These are phyloP conservation scores for Drosophila parabipectinata DNA, from an alignment of 1,140 invertebrate species.

Conservation along the genomic window DNA sequence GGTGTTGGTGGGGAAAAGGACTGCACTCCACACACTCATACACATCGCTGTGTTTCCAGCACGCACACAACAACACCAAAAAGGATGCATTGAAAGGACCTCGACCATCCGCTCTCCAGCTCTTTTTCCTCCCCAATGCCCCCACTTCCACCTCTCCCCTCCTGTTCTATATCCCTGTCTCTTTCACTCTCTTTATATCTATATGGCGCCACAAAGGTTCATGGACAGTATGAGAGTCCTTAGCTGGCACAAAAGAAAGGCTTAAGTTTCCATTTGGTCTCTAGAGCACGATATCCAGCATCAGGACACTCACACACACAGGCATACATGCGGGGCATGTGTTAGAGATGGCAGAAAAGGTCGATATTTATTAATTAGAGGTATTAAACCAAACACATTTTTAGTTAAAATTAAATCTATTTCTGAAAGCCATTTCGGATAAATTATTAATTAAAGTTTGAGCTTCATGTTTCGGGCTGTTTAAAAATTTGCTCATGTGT, in stretches of 20 bases:
- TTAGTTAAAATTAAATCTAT: not conserved
- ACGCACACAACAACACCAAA: slow-evolving; percentile 49
- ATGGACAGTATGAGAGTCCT: slow-evolving; percentile 82
- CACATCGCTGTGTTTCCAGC: slow-evolving; percentile 55
- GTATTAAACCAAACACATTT: too few relatives aligned
- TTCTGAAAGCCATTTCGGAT: not conserved
- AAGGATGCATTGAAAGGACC: slow-evolving; percentile 77
- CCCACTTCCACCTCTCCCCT: not conserved
- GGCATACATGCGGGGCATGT: not conserved
- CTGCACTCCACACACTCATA: slow-evolving; percentile 60
- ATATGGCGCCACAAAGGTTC: slow-evolving; percentile 71
- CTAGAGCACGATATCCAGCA: slow-evolving; percentile 80
- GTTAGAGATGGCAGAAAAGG: not conserved
- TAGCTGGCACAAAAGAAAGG: slow-evolving; percentile 81
- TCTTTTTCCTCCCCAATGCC: not conserved
- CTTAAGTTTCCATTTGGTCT: slow-evolving; percentile 83
- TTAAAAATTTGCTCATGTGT: slow-evolving; percentile 34
- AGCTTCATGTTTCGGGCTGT: not conserved
- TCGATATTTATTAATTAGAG: slow-evolving; percentile 3
- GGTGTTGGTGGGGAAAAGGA: not conserved
- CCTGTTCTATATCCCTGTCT: not conserved
- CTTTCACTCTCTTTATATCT: not conserved
- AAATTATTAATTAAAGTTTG: not conserved
- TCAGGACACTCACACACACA: slow-evolving; percentile 52
- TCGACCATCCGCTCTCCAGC: slow-evolving; percentile 31